phyloP scores from a whole-genome alignment of 2,113 vertebrate genomes.

The Conger conger region DNA sequence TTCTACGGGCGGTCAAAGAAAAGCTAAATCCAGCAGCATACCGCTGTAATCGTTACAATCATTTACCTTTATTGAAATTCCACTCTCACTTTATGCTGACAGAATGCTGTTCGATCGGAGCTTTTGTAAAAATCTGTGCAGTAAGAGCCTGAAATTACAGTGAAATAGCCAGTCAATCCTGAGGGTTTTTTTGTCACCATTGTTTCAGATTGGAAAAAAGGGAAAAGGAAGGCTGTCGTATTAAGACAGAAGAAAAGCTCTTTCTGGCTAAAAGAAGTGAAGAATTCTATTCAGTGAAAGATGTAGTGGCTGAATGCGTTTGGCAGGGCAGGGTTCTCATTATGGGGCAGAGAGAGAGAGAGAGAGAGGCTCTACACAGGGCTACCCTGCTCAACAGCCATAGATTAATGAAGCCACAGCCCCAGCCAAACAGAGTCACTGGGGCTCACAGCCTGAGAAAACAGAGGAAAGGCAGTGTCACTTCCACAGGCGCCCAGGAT shows the following conservation, averaged over 20 bases:
- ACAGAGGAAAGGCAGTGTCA: background rate
- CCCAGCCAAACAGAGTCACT: background rate
- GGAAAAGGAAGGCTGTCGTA: background rate
- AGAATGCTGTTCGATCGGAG: background rate
- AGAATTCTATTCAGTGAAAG: constrained; percentile 15
- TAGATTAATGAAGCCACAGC: constrained; percentile 1
- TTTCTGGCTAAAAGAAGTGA: background rate
- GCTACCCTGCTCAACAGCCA: background rate
- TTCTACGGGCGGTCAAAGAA: background rate
- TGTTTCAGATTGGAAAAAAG: background rate
- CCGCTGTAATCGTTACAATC: background rate
- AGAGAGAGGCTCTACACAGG: background rate
- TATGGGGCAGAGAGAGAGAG: background rate
- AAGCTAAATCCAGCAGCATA: background rate
- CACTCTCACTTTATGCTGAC: background rate
- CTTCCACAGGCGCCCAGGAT: background rate
- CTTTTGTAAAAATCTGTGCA: background rate
- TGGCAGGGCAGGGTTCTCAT: constrained; percentile 4
- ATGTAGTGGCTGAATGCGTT: constrained; percentile 10
- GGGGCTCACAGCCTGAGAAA: background rate
- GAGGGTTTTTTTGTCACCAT: background rate
- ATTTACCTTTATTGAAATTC: background rate
- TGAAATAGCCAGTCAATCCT: background rate
- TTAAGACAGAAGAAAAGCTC: background rate
- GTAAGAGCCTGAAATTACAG: background rate